phyloP scores from a whole-genome alignment of 2,113 vertebrate species.

The Choloepus hoffmanni region DNA sequence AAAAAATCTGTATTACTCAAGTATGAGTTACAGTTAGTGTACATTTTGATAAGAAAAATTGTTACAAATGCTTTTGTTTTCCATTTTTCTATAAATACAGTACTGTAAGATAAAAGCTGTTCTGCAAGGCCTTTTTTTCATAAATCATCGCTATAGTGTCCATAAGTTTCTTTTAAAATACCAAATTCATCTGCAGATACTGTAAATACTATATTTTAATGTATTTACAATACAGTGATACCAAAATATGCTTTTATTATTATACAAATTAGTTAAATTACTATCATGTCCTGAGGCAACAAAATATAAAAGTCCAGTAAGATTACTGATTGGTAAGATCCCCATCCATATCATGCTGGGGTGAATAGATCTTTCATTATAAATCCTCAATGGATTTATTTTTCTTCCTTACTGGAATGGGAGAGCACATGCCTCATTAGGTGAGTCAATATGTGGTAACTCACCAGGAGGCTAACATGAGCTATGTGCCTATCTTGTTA shows the following conservation, averaged over 20 bases:
- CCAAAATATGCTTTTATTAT: not conserved
- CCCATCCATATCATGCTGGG: not conserved
- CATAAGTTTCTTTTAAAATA: not conserved
- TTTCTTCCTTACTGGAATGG: not conserved
- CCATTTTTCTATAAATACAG: not conserved
- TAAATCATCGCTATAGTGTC: not conserved
- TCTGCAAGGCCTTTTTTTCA: not conserved
- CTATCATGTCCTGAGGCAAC: not conserved
- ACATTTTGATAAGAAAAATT: slow-evolving; percentile 13
- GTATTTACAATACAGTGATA: not conserved
- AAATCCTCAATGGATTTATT: not conserved
- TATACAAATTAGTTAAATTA: not conserved
- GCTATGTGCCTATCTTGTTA: not conserved
- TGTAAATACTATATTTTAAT: not conserved
- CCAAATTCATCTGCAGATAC: not conserved
- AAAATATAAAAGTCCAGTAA: not conserved
- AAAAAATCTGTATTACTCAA: not conserved
- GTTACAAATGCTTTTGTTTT: not conserved
- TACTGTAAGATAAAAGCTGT: not conserved
- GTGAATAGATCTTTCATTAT: not conserved
- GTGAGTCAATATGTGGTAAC: not conserved
- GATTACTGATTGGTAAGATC: slow-evolving; percentile 20
- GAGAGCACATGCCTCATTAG: not conserved
- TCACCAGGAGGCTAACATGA: not conserved
- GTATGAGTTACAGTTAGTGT: not conserved